Evolutionary conservation across 92 coral and sea anemone species (phyloP).

Genomic region (Heteractis magnifica): DNA sequence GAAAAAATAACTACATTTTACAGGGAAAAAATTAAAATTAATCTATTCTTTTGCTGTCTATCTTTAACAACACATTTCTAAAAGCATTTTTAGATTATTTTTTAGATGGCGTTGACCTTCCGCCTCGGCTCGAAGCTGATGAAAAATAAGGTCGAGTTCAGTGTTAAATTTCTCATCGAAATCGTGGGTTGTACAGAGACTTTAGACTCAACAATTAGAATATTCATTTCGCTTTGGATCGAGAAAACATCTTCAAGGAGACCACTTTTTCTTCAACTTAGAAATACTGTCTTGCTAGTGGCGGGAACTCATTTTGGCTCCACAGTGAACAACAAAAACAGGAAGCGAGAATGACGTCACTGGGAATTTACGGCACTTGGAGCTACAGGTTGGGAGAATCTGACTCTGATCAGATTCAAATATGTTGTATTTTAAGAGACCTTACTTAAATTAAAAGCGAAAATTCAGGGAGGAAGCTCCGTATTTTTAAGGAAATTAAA

Average conservation of each 20-base stretch:
- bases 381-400: conserved; percentile 30
- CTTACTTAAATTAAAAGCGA: background rate
- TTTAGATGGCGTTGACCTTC: background rate
- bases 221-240: background rate
- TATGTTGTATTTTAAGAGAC: background rate
- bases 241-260: background rate
- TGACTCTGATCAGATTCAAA: background rate
- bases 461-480: background rate
- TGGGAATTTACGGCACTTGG: conserved; percentile 52
- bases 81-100: background rate
- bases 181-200: background rate
- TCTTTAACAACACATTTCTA: background rate
- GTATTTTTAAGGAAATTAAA: background rate
- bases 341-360: conserved; percentile 65
- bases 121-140: background rate
- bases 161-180: background rate
- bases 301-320: conserved; percentile 20
- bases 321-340: conserved; percentile 27
- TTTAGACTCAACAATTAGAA: conserved; percentile 1
- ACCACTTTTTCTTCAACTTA: background rate
- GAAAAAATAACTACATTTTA: background rate
- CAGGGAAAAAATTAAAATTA: background rate
- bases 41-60: background rate
- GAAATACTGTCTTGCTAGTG: background rate
- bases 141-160: conserved; percentile 3